Conservation (phyloP, 2,888 invertebrate genomes). For the Rhamphomyia laevipes region DNA sequence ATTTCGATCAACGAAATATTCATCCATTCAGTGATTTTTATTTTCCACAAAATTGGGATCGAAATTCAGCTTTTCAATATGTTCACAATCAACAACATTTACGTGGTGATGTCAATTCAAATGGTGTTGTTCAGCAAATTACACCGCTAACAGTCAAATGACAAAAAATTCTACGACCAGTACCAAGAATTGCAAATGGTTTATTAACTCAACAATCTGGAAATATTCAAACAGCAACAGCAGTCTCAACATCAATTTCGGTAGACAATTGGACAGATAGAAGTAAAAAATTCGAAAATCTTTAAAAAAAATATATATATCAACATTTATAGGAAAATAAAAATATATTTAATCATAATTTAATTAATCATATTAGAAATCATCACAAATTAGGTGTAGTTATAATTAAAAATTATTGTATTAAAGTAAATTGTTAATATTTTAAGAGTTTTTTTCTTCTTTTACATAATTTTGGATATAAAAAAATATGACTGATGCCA, state of each 20-base stretch:
- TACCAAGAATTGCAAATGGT: constrained; percentile 30
- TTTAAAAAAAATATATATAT: not conserved
- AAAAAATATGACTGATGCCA: too few species aligned
- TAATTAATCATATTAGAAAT: too few species aligned
- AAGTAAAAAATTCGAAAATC: too few species aligned
- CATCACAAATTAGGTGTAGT: too few species aligned
- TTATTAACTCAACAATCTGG: constrained; percentile 9
- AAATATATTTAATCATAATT: too few species aligned
- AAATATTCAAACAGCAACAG: constrained; percentile 15
- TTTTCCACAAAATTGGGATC: constrained; percentile 32
- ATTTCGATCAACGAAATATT: constrained; percentile 30
- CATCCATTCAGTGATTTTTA: constrained; percentile 34
- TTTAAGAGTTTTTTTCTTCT: too few species aligned
- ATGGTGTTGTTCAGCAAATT: constrained; percentile 13
- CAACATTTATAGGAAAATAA: too few species aligned
- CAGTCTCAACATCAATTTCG: constrained; percentile 12
- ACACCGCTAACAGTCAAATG: constrained; percentile 30
- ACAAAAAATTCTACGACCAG: constrained; percentile 34
- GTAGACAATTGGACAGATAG: not conserved
- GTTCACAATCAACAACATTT: constrained; percentile 25
- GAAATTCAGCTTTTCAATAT: constrained; percentile 36
- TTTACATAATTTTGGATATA: too few species aligned
- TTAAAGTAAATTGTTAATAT: too few species aligned
- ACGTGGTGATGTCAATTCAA: constrained; percentile 4
- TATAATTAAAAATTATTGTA: too few species aligned